Evolutionary conservation across 2,888 invertebrate genomes (phyloP).

Genomic region (Thymelicus sylvestris): DNA sequence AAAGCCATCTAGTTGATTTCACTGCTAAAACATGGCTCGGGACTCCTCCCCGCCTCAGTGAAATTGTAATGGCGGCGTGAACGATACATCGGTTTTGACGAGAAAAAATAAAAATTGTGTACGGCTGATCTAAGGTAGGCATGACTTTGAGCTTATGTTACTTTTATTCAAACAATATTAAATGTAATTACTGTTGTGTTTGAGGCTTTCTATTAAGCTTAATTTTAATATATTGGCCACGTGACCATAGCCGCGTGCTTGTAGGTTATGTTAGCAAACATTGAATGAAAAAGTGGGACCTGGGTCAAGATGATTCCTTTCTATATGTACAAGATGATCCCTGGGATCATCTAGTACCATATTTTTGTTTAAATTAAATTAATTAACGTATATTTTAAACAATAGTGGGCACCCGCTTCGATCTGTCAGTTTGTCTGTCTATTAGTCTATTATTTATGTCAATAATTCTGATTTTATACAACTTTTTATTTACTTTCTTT

Average conservation of each 20-base stretch:
- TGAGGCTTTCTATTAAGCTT: conserved; percentile 17
- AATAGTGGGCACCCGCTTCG: no score
- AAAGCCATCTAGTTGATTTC: not conserved
- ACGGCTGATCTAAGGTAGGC: conserved; percentile 17
- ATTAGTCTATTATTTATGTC: no score
- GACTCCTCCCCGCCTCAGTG: conserved; percentile 9
- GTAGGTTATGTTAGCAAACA: conserved; percentile 33
- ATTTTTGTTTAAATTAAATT: not conserved
- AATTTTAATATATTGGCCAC: conserved; percentile 25
- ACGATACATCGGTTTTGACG: conserved; percentile 8
- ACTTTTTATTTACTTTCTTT: no score
- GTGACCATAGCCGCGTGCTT: conserved; percentile 21
- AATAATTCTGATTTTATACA: no score
- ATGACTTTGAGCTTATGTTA: conserved; percentile 20
- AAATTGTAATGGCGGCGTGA: conserved; percentile 16
- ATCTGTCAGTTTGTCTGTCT: no score
- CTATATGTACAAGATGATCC: not conserved
- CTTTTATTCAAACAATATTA: conserved; percentile 18
- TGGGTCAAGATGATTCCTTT: conserved; percentile 27
- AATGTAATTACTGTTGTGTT: no score
- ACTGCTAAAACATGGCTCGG: conserved; percentile 13
- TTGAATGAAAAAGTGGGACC: conserved; percentile 28
- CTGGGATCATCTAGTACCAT: conserved; percentile 14
- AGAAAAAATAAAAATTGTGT: conserved; percentile 27
- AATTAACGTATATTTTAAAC: not conserved